Evolutionary conservation across 2,797 vertebrate genomes (phyloP), one percentile per base, ranked within the genome.

Genomic region (Chelidonichthys spinosus): DNA sequence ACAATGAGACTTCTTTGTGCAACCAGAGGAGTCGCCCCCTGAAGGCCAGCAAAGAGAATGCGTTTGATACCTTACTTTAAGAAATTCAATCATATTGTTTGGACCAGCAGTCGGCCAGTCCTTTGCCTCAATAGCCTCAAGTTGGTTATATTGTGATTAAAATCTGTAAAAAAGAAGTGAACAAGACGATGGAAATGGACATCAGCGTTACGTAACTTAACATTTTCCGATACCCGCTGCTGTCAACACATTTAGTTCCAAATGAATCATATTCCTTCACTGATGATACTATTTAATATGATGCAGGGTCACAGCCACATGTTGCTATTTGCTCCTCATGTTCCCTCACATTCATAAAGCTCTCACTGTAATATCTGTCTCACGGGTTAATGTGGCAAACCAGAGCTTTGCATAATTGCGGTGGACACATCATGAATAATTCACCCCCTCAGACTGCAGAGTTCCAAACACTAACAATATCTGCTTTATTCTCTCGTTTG

Each of bases 341-440:
- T 55, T 69, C 40, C 7, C 35, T 62, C 53, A 7, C 33, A 44
- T 55, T 49, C 46, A 69, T 7, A 17, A 72, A 43, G 52, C 43
- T 11, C 37, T 1, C 33, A 63, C 58, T 58, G 52, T 52, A 9
- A 69, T 50, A 5, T 69, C 18, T n/a, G 25, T 72, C 44, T 53
- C 15, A 3, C 17, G 37, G 14, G 37, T 18, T 54, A 49, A 67
- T 2, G 47, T 15, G 17, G 46, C 36, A 66, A 43, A 64, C 59
- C 76, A 60, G 67, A 79, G 6, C 61, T 86, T 73, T 87, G 9
- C 85, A 82, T 88, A 73, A 87, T 55, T 70, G 60, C 18, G 36
- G 59, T n/a, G 4, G 81, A 89, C 81, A 71, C 39, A 11, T 69
- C 15, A 69, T 81, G 78, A 87, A 87, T 82, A 77, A 85, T 83